Evolutionary conservation across 2,113 vertebrate genomes (phyloP), one percentile per base, ranked within the genome.

Genomic region (Etheostoma spectabile): DNA sequence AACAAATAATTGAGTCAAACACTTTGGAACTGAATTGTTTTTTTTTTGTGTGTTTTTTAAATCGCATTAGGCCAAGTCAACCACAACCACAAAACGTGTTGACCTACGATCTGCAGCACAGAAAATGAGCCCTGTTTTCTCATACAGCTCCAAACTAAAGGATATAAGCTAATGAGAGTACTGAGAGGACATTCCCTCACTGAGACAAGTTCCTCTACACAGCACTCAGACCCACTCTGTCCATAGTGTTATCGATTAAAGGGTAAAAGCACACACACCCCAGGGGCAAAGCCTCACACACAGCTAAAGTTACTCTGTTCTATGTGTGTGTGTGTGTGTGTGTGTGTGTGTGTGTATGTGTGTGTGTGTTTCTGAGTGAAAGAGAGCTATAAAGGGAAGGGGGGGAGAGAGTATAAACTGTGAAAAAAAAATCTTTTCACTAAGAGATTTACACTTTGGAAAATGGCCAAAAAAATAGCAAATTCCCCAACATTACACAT

Each of bases 161-260:
- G 62, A 73, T 77, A 71, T n/a, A 77, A 84, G 71, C 62, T 84
- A 87, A 86, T 77, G 52, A 59, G 78, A 74, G 69, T 16, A 68
- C 60, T 73, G 82, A 84, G 38, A 86, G 82, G 81, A 83, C 83
- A 87, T 91, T 91, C 89, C 88, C 87, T 79, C 57, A 83, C 33
- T 69, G 79, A 93, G 88, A 79, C 78, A 51, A 84, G 83, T 74
- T 80, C 87, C 87, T 90, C 80, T 33, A 74, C 79, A 87, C 86
- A 90, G 91, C 92, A 93, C 90, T 93, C 89, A 90, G 91, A 85
- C 90, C 80, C 91, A 91, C 89, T 94, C 91, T 91, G 72, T 73
- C 86, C 93, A 89, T 89, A 91, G 86, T 91, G 90, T 65, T 94
- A 95, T 95, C 82, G 93, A 95, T 95, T 91, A 91, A 88, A 90